Evolutionary conservation across 1,140 invertebrate genomes (phyloP).

Genomic region (Ceratina calcarata): DNA sequence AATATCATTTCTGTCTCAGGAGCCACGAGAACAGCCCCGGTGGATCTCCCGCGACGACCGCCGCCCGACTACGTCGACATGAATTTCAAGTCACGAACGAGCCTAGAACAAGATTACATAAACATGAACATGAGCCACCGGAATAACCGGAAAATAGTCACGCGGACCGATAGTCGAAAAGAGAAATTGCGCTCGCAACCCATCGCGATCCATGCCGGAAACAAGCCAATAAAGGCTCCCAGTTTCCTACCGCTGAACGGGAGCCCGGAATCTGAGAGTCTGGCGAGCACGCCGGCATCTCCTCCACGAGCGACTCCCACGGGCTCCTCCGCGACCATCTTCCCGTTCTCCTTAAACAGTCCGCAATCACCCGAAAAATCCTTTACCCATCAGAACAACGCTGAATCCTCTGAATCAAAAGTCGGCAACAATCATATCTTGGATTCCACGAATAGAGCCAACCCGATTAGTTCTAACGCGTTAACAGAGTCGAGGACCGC

Average conservation of each 20-base stretch:
- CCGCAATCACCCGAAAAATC: constrained; percentile 81
- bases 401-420: background rate
- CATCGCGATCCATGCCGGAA: constrained; percentile 81
- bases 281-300: constrained; percentile 78
- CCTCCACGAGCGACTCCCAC: constrained; percentile 80
- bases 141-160: constrained; percentile 57
- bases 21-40: constrained; percentile 73
- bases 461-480: constrained; percentile 55
- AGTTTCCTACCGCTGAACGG: constrained; percentile 75
- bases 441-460: constrained; percentile 48
- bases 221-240: constrained; percentile 75
- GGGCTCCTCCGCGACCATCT: constrained; percentile 81
- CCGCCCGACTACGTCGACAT: constrained; percentile 84
- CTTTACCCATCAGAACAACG: constrained; percentile 66
- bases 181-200: constrained; percentile 81
- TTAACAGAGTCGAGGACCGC: constrained; percentile 42
- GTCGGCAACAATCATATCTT: no score
- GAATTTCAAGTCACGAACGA: constrained; percentile 77
- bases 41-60: constrained; percentile 78
- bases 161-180: constrained; percentile 72
- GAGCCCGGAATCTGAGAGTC: constrained; percentile 75
- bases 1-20: constrained; percentile 54
- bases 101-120: constrained; percentile 77
- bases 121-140: constrained; percentile 75
- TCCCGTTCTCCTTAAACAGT: constrained; percentile 83